phyloP scores from a whole-genome alignment of 2,797 vertebrate species.

The Cuculus canorus region DNA sequence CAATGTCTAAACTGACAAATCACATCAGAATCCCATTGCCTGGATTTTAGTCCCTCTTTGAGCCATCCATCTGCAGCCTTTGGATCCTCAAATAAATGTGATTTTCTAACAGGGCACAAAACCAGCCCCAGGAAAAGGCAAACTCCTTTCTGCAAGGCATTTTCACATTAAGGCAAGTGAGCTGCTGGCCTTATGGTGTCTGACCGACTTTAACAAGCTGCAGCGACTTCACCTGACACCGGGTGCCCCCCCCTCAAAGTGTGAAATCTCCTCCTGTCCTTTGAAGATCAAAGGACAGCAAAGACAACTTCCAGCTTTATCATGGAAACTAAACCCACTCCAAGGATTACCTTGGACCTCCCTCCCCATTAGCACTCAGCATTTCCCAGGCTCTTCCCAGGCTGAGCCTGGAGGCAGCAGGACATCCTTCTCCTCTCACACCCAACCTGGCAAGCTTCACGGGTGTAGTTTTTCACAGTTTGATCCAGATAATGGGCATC shows the following conservation, averaged over 20 bases:
- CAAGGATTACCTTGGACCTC: background rate
- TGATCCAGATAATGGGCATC: background rate
- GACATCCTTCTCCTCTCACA: background rate
- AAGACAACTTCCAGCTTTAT: constrained; percentile 34
- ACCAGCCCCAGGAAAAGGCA: background rate
- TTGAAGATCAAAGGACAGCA: constrained; percentile 51
- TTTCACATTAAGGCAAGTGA: background rate
- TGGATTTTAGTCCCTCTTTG: background rate
- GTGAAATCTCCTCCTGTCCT: constrained; percentile 24
- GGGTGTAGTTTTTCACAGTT: background rate
- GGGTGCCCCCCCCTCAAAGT: background rate
- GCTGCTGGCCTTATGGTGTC: background rate
- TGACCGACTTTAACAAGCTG: background rate
- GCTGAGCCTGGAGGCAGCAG: background rate
- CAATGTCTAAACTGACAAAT: background rate
- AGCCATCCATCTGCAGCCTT: background rate
- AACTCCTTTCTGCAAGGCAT: background rate
- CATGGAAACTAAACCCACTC: background rate
- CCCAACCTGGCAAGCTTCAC: background rate
- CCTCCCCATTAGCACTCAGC: background rate
- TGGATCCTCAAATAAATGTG: background rate
- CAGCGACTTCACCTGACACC: constrained; percentile 9
- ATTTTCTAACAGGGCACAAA: background rate
- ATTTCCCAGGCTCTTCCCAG: constrained; percentile 10
- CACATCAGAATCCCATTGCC: background rate